Evolutionary conservation across 2,113 vertebrate species (phyloP).

Genomic region (Chloropsis hardwickii): DNA sequence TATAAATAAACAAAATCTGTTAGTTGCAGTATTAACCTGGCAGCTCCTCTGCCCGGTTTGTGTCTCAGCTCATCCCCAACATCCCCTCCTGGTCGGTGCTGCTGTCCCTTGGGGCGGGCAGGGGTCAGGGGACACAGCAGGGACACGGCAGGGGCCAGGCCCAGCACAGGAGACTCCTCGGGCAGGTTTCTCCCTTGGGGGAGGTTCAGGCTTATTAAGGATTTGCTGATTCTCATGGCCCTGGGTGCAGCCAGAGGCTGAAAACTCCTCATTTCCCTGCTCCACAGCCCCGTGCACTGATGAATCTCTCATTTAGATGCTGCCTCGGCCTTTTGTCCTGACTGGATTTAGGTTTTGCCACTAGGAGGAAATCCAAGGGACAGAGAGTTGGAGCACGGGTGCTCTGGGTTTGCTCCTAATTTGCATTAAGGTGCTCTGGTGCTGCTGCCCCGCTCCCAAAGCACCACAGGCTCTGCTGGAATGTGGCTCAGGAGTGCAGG

Average conservation of each 20-base stretch:
- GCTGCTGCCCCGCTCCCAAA: neutral
- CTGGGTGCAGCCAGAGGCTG: conserved; percentile 64
- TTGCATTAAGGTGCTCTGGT: neutral
- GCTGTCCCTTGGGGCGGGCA: neutral
- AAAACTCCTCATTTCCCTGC: conserved; percentile 59
- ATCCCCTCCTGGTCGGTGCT: rapidly evolving
- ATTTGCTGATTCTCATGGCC: conserved; percentile 51
- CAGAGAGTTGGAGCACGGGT: neutral
- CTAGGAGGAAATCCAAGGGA: neutral
- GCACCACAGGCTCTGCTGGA: neutral
- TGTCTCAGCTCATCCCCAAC: neutral
- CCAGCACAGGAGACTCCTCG: neutral
- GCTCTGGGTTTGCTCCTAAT: neutral
- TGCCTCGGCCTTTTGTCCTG: neutral
- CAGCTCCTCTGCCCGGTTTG: neutral
- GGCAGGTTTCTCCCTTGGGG: neutral
- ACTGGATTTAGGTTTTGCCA: neutral
- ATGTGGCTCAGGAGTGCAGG: rapidly evolving
- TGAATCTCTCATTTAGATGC: neutral
- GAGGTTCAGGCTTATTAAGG: conserved; percentile 44
- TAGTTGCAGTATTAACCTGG: neutral
- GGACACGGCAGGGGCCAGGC: rapidly evolving
- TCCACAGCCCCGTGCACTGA: neutral
- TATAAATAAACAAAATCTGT: neutral
- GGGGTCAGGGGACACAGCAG: neutral